Evolutionary conservation across 2,113 vertebrate species (phyloP), one percentile per base, ranked within the genome.

Genomic region (Grammomys surdaster): DNA sequence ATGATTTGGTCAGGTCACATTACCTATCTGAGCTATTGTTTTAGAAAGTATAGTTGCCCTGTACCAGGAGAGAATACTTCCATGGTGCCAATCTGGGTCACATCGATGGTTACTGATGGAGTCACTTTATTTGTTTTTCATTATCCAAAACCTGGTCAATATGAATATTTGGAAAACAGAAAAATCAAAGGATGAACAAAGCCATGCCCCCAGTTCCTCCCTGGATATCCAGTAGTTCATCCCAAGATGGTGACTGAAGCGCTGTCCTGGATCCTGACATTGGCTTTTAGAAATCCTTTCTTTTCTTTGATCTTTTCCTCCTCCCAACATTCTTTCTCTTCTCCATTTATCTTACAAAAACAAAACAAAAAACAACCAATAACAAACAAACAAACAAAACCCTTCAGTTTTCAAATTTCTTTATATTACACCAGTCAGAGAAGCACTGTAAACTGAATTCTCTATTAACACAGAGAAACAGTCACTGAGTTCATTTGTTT

Each of bases 1-100:
- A 7, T 36, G 58, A 93, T 95, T 96, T 96, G 90, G 46, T 96
- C 95, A 93, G 89, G 46, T 96, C 95, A 93, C 46, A 95, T 89
- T 46, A 95, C 94, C 65, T 92, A 76, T 43, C 60, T 87, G 73
- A 60, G 10, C 70, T 77, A 7, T 17, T 58, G 43, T 36, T 88
- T 89, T 78, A 60, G 24, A 73, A 84, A 63, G 69, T 48, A 84
- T 89, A 88, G 77, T 76, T 97, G 76, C 95, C 70, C 91, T 92
- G 19, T 88, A 80, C 89, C 93, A 90, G 93, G 85, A 95, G 96
- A 92, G 87, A 81, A 70, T 69, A n/a, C 3, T 63, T 90, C 51
- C 60, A 46, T 73, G 94, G 96, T 88, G 93, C 77, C 51, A 93
- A 48, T 72, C 90, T 56, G 90, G 80, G 89, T 95, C 88, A 89